phyloP scores from a whole-genome alignment of 2,888 invertebrate genomes.

The Hemistola chrysoprasaria region DNA sequence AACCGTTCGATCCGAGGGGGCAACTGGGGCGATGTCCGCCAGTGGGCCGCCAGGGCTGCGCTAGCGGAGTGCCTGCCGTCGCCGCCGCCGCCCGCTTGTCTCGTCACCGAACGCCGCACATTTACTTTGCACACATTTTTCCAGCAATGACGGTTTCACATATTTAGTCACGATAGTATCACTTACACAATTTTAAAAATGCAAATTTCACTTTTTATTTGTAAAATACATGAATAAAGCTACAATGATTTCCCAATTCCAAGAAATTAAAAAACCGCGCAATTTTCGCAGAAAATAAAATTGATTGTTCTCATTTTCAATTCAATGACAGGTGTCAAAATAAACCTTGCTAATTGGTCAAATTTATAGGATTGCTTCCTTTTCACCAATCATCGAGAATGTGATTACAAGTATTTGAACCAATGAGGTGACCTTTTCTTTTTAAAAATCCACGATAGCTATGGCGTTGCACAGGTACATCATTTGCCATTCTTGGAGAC shows the following conservation, averaged over 20 bases:
- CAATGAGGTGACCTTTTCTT: too few species aligned
- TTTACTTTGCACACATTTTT: constrained; percentile 17
- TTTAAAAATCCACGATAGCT: too few species aligned
- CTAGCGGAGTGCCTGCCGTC: constrained; percentile 68
- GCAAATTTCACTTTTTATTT: too few species aligned
- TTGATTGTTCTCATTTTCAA: constrained; percentile 22
- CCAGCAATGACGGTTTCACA: constrained; percentile 2
- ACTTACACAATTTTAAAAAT: too few species aligned
- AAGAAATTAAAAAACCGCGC: constrained; percentile 60
- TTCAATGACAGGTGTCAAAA: constrained; percentile 2
- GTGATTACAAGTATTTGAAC: too few species aligned
- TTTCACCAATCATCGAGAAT: too few species aligned
- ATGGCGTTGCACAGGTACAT: too few species aligned
- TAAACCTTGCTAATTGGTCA: too few species aligned
- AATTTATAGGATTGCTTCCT: too few species aligned
- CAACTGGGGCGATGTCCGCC: constrained; percentile 77
- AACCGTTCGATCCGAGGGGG: constrained; percentile 78
- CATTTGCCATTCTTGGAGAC: constrained; percentile 4
- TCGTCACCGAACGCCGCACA: constrained; percentile 25
- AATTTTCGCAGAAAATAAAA: constrained; percentile 53
- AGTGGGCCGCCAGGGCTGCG: constrained; percentile 80
- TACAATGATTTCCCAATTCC: too few species aligned
- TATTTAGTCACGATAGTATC: not conserved
- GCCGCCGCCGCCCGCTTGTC: constrained; percentile 36
- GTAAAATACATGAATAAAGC: too few species aligned